Base-by-base conservation (phyloP, 2,113 vertebrate species). In the Toxostoma redivivum region DNA sequence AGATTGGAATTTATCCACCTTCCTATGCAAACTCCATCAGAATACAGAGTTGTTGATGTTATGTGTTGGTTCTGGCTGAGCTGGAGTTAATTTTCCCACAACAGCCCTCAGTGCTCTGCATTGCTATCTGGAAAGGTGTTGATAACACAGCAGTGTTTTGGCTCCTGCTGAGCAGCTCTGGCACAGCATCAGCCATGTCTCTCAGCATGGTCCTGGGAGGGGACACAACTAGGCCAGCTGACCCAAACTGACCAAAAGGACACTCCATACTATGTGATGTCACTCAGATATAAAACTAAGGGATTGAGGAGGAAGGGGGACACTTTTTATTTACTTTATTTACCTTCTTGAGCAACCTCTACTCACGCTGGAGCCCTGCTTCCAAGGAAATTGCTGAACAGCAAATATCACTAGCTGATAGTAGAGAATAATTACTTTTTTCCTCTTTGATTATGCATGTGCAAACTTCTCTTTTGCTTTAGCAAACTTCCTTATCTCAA, bases 261-360 rank as follows among this genome's bases (percentile, higher is more conserved):
- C 28, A 9, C 23, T 62, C n/a, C 47, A 54, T 20, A 54, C 3
- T n/a, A 24, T 21, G 6, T 21, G 4, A 23, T 19, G 14, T 67
- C 33, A 18, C 44, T 50, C 6, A 65, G 22, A 24, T 20, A 16
- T 6, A 44, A 51, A 50, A 57, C 22, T 44, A 22, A 51, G 33
- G 22, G 33, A 37, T n/a, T 18, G 10, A 88, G 15, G 12, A 58
- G 15, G 19, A 65, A 58, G 27, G 0, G 2, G 4, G 12, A 0
- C 9, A 28, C 6, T 44, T 65, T 0, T 33, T 44, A 24, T 45
- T 81, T 73, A 7, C 19, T 28, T 1, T 16, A 0, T 58, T 38
- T 81, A 1, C 15, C 8, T 66, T 65, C 44, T 44, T 20, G 33
- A 58, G 12, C 4, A 44, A 51, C 2, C 15, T 28, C 10, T 73